These are phyloP conservation scores for Spea hammondii DNA, from an alignment of 2,797 vertebrate species.

Conservation along the genomic window DNA sequence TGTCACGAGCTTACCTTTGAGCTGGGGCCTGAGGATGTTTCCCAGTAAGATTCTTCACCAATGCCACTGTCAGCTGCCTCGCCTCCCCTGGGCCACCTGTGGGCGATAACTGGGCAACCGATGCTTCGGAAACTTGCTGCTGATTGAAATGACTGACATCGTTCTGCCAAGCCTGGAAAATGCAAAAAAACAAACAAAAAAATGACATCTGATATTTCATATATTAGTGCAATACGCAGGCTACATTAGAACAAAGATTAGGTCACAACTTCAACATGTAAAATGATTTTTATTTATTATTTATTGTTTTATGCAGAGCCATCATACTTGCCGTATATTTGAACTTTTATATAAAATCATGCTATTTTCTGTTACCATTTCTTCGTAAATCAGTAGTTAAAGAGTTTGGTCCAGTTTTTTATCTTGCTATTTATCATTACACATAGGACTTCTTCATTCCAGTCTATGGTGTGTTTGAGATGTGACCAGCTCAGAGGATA, in stretches of 20 bases:
- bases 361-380: slow-evolving; percentile 12
- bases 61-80: slow-evolving; percentile 76
- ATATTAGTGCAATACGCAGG: too few species aligned
- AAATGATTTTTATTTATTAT: too few species aligned
- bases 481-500: slow-evolving; percentile 57
- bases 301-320: too few species aligned
- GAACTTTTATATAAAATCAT: background rate
- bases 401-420: background rate
- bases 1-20: slow-evolving; percentile 87
- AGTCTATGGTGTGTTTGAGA: slow-evolving; percentile 41
- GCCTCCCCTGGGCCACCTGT: slow-evolving; percentile 66
- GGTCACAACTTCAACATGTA: too few species aligned
- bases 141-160: slow-evolving; percentile 60
- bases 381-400: background rate
- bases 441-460: background rate
- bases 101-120: slow-evolving; percentile 63
- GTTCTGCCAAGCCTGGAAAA: slow-evolving; percentile 64
- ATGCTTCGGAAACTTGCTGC: slow-evolving; percentile 64
- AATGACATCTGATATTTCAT: too few species aligned
- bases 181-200: slow-evolving; percentile 51
- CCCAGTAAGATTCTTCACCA: slow-evolving; percentile 79
- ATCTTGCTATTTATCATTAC: background rate
- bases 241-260: too few species aligned
- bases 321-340: too few species aligned
- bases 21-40: slow-evolving; percentile 79